phyloP scores from a whole-genome alignment of 1,140 invertebrate species.

The Anadara kagoshimensis region DNA sequence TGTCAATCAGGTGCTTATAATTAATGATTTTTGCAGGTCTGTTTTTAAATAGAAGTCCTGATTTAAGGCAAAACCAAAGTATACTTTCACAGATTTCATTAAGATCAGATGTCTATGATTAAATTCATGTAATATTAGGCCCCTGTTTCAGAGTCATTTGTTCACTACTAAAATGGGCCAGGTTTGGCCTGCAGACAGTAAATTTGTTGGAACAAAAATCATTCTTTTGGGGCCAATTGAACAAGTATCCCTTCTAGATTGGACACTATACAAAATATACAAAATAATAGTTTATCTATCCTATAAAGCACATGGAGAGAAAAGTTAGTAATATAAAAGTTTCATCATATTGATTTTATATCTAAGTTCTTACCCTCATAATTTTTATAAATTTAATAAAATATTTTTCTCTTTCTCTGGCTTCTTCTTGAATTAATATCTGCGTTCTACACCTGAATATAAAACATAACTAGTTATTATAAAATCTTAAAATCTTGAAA shows the following conservation, averaged over 20 bases:
- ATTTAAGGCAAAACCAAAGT: neutral
- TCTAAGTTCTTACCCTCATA: constrained; percentile 88
- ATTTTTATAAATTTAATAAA: constrained; percentile 98
- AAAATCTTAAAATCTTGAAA: neutral
- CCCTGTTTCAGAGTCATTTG: no score
- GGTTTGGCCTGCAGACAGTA: no score
- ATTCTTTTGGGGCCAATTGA: no score
- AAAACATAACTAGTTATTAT: constrained; percentile 14
- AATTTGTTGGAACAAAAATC: no score
- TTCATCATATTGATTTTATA: no score
- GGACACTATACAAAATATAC: no score
- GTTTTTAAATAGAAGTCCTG: neutral
- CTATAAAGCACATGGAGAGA: no score
- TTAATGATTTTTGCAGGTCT: neutral
- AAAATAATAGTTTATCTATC: no score
- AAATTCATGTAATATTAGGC: neutral
- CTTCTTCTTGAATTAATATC: constrained; percentile 87
- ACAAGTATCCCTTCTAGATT: no score
- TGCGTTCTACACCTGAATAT: constrained; percentile 83
- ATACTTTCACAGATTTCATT: neutral
- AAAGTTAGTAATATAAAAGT: no score
- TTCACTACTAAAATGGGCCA: no score
- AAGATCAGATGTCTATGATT: neutral
- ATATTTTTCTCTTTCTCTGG: constrained; percentile 96
- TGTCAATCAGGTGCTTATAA: neutral